Evolutionary conservation across 2,797 vertebrate genomes (phyloP), one percentile per base, ranked within the genome.

Genomic region (Anguilla obscura): DNA sequence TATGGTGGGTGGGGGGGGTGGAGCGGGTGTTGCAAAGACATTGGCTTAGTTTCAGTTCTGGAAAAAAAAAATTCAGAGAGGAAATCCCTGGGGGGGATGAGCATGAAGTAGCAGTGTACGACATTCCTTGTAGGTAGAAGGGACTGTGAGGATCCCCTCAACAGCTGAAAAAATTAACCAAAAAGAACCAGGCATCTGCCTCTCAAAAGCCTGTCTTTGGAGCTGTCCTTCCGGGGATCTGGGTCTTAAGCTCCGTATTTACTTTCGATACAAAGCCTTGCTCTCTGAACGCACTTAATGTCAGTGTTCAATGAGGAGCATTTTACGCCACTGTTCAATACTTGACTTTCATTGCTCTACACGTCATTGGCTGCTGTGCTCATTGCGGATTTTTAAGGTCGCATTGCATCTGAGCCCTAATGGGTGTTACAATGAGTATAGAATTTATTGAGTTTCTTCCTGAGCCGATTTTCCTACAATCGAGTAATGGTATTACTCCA

Each of bases 41-140:
- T 86, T 88, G 84, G 88, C 71, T 88, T 85, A 48, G 48, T 80
- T 85, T 86, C 84, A 50, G 87, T 89, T 88, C 79, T 87, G 85
- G n/a, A 2, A 80, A 88, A 87, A 84, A 86, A 86, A 87, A 86
- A 85, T 87, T 63, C 58, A 54, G 85, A 45, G 82, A 82, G 60
- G 85, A 74, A 66, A 86, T 50, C 63, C 87, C 87, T 24, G 52
- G 33, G 48, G 85, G 85, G 74, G 86, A 33, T 66, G 85, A 50
- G 33, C 58, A 79, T 88, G 85, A 85, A 86, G 74, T 56, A 52
- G 30, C 45, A 71, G 48, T 71, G 27, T 18, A 50, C 36, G 58
- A 27, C 50, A 40, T 86, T 89, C 79, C 66, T 80, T 30, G 27
- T 87, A 80, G 79, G 69, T 84, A 54, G 36, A 56, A 48, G 56